Evolutionary conservation across 1,140 invertebrate species (phyloP).

Genomic region (Pseudomyrmex cubaensis): DNA sequence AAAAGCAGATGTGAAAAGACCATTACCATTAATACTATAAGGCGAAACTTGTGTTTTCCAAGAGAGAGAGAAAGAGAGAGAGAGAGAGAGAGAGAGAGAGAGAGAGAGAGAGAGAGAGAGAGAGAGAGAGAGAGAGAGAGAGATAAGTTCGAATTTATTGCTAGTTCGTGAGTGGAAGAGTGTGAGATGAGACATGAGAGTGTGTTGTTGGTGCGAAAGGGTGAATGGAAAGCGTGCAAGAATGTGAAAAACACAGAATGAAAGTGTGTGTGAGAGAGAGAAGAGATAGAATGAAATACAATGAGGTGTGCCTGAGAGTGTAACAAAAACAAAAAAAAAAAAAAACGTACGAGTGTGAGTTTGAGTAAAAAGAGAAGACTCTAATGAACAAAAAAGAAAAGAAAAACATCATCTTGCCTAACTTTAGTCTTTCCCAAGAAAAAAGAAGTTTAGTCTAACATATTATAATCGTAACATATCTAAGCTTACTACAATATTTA

Average conservation of each 20-base stretch:
- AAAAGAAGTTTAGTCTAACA: conserved; percentile 64
- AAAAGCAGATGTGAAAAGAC: conserved; percentile 40
- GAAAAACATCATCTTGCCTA: conserved; percentile 74
- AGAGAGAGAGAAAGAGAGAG: conserved; percentile 30
- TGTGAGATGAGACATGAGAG: conserved; percentile 22
- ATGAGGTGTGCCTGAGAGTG: conserved; percentile 15
- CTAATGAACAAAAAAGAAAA: conserved; percentile 59
- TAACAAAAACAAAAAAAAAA: conserved; percentile 12
- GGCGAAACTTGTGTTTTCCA: conserved; percentile 73
- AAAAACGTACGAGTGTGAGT: background rate
- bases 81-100: too few species aligned
- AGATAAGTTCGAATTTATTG: conserved; percentile 57
- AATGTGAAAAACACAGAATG: too few species aligned
- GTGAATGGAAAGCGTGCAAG: too few species aligned
- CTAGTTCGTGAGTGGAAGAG: conserved; percentile 42
- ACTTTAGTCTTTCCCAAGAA: conserved; percentile 76
- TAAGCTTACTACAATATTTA: conserved; percentile 76
- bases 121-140: too few species aligned
- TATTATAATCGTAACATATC: conserved; percentile 69
- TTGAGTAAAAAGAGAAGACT: conserved; percentile 50
- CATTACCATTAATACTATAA: conserved; percentile 69
- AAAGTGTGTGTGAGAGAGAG: background rate
- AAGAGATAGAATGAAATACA: conserved; percentile 8
- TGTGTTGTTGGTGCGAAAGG: background rate
- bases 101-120: too few species aligned